phyloP scores from a whole-genome alignment of 2,797 vertebrate genomes.

The Vireo griseus region DNA sequence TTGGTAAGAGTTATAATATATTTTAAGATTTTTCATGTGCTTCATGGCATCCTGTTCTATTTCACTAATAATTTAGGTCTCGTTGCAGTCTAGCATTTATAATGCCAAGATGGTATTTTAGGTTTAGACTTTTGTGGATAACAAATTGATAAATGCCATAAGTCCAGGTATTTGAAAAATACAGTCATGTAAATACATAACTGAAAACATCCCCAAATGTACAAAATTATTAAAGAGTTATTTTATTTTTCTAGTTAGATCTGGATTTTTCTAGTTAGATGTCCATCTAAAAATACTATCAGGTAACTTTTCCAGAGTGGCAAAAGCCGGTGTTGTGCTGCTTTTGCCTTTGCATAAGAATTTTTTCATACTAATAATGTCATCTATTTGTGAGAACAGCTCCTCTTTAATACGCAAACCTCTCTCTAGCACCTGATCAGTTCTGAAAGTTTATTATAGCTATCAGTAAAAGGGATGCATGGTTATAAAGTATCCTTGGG shows the following conservation, averaged over 20 bases:
- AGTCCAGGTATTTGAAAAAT: not conserved
- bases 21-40: not conserved
- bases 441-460: not conserved
- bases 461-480: not conserved
- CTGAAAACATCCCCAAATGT: constrained; percentile 1
- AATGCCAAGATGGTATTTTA: not conserved
- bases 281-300: not conserved
- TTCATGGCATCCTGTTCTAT: not conserved
- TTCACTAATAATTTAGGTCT: not conserved
- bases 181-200: not conserved
- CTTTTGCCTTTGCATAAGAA: not conserved
- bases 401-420: not conserved
- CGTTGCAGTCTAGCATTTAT: not conserved
- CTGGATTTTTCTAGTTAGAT: not conserved
- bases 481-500: not conserved
- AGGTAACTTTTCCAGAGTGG: not conserved
- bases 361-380: not conserved
- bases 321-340: not conserved
- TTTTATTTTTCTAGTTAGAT: not conserved
- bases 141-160: not conserved
- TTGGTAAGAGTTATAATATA: not conserved
- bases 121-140: not conserved
- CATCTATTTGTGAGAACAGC: not conserved
- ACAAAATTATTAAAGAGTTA: not conserved
- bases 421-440: not conserved